A percentile compares a stretch with the other conserved stretches of the same genome.
Evolutionary conservation across 2,888 invertebrate genomes (phyloP).

Genomic region (Parnassius orleans): DNA sequence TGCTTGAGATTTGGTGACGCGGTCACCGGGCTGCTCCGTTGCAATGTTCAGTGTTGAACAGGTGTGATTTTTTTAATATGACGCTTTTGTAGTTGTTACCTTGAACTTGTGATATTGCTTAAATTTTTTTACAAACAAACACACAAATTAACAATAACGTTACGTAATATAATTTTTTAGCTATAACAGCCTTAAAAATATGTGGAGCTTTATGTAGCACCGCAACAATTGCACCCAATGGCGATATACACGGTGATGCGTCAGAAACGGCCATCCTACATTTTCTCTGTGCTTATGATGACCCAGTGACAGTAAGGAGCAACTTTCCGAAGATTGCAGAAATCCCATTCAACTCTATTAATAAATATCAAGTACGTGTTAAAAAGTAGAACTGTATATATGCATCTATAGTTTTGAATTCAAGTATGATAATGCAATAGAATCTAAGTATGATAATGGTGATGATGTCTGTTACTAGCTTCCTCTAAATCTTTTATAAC

Average conservation of each 20-base stretch:
- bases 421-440: no score
- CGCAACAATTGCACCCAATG: conserved; percentile 92
- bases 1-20: no score
- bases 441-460: no score
- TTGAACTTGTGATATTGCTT: no score
- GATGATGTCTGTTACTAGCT: no score
- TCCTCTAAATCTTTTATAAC: no score
- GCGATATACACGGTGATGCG: conserved; percentile 92
- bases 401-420: no score
- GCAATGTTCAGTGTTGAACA: no score
- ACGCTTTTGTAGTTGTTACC: no score
- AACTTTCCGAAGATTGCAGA: conserved; percentile 93
- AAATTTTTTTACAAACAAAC: no score
- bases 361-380: conserved; percentile 88
- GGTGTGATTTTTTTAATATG: no score
- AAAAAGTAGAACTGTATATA: not conserved
- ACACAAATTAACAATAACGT: not conserved
- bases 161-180: conserved; percentile 51
- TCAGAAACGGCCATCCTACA: conserved; percentile 95
- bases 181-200: conserved; percentile 89
- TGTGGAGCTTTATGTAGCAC: conserved; percentile 97
- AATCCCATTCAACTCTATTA: conserved; percentile 96
- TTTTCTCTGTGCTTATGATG: conserved; percentile 83
- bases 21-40: no score
- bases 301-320: conserved; percentile 87